These are phyloP conservation scores for Xylocopa sonorina DNA, from an alignment of 1,140 invertebrate genomes.

Conservation along the genomic window DNA sequence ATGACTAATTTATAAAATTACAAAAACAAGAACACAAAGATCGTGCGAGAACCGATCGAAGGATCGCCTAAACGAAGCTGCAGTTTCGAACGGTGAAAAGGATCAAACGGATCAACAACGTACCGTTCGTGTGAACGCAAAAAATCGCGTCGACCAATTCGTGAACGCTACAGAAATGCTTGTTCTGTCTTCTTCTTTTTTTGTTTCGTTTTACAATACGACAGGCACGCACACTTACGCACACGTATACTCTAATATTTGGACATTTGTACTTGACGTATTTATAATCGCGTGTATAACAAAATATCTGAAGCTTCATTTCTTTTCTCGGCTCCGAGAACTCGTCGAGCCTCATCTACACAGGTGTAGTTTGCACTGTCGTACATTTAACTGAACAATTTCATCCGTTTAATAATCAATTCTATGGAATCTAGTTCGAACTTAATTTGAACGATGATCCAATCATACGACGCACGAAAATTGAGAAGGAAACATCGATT, in stretches of 20 bases:
- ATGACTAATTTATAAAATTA: slow-evolving; percentile 17
- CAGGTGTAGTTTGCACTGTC: slow-evolving; percentile 60
- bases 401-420: neutral
- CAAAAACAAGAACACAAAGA: slow-evolving; percentile 21
- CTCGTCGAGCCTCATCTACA: slow-evolving; percentile 33
- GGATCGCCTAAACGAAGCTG: slow-evolving; percentile 12
- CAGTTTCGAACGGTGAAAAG: neutral
- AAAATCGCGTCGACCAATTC: neutral
- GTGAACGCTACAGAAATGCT: neutral
- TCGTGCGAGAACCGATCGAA: neutral
- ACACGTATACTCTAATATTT: slow-evolving; percentile 64
- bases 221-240: slow-evolving; percentile 55
- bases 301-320: slow-evolving; percentile 70
- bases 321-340: slow-evolving; percentile 31
- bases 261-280: slow-evolving; percentile 74
- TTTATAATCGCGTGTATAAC: slow-evolving; percentile 69
- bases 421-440: neutral
- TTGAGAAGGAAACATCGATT: neutral
- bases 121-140: neutral
- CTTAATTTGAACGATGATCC: neutral
- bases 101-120: slow-evolving; percentile 26
- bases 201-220: slow-evolving; percentile 23
- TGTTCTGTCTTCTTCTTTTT: neutral
- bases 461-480: neutral
- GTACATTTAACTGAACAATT: slow-evolving; percentile 15